Evolutionary conservation across 2,888 invertebrate genomes (phyloP).

Genomic region (Harmothoe impar): DNA sequence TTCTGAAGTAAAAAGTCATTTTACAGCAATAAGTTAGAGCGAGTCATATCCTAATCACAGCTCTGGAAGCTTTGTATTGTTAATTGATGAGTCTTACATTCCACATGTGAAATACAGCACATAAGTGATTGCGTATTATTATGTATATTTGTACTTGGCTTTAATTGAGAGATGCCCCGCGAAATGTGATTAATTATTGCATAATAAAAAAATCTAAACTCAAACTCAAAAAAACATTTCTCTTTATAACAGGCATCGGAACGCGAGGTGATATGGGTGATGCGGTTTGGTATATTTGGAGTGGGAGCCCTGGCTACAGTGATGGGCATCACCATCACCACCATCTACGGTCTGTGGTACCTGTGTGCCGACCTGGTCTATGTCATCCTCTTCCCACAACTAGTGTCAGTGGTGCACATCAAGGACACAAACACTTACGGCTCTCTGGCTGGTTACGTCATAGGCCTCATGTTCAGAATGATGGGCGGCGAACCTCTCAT

Average conservation of each 20-base stretch:
- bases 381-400: constrained; percentile 98
- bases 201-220: no score
- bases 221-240: no score
- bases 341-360: constrained; percentile 99
- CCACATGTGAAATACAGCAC: no score
- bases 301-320: constrained; percentile 94
- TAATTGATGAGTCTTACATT: no score
- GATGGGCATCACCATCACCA: constrained; percentile 98
- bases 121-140: no score
- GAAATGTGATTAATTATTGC: no score
- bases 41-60: no score
- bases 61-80: no score
- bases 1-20: no score
- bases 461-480: constrained; percentile 80
- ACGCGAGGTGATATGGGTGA: constrained; percentile 94
- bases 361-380: constrained; percentile 99
- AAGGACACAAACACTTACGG: constrained; percentile 98
- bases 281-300: constrained; percentile 94
- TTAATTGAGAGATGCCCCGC: no score
- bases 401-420: constrained; percentile 98
- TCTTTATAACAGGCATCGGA: constrained; percentile 94
- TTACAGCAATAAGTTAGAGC: no score
- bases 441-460: constrained; percentile 87
- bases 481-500: constrained; percentile 82
- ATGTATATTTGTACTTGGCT: no score